These are phyloP conservation scores for Trachymyrmex cornetzi DNA, from an alignment of 1,140 invertebrate genomes.

Conservation along the genomic window DNA sequence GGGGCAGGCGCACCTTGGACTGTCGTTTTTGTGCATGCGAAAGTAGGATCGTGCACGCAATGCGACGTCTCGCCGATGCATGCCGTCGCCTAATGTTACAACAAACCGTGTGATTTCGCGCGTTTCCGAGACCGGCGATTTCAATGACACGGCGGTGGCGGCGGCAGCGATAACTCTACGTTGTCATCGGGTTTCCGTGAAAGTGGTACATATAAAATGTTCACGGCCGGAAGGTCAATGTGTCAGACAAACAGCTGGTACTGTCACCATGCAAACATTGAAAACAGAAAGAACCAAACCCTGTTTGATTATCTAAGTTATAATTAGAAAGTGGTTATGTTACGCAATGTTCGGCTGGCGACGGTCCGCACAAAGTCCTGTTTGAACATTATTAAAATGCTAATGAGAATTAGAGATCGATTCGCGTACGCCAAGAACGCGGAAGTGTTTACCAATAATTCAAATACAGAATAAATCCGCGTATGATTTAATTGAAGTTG, in stretches of 20 bases:
- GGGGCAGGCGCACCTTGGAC: slow-evolving; percentile 22
- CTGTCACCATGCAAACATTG: neutral
- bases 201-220: slow-evolving; percentile 37
- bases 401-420: slow-evolving; percentile 24
- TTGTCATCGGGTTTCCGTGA: slow-evolving; percentile 36
- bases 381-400: slow-evolving; percentile 30
- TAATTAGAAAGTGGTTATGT: slow-evolving; percentile 45
- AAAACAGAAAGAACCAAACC: neutral
- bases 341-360: slow-evolving; percentile 6
- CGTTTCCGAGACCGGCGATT: slow-evolving; percentile 31
- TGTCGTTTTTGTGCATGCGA: neutral
- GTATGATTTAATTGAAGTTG: neutral
- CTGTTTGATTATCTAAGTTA: slow-evolving; percentile 52
- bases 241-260: slow-evolving; percentile 24
- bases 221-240: slow-evolving; percentile 47
- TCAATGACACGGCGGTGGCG: slow-evolving; percentile 40
- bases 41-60: slow-evolving; percentile 22
- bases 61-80: neutral
- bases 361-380: neutral
- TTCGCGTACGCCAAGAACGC: neutral
- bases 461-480: neutral
- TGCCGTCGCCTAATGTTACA: slow-evolving; percentile 42
- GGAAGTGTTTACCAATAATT: slow-evolving; percentile 2
- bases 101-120: neutral
- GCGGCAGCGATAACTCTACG: neutral